Conservation (phyloP, 2,113 vertebrate genomes). For the Bothrops jararaca region DNA sequence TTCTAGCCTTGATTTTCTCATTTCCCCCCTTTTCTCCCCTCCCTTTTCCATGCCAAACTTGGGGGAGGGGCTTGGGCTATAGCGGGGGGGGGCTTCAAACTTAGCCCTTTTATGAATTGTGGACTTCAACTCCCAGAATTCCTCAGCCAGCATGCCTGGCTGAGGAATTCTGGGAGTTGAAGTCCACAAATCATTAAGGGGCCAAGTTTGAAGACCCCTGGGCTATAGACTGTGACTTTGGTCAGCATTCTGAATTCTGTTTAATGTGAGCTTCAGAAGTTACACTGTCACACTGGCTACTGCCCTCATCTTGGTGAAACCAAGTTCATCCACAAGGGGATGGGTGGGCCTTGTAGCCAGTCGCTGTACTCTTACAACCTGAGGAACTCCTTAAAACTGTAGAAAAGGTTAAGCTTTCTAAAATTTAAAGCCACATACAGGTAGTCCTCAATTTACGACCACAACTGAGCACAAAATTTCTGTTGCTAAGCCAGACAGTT, state of each 20-base stretch:
- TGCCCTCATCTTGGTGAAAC: not conserved
- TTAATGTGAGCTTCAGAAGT: not conserved
- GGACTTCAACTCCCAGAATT: too few species aligned
- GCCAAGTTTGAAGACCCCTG: too few species aligned
- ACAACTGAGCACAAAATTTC: too few species aligned
- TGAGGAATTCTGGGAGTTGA: too few species aligned
- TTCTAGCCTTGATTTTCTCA: not conserved
- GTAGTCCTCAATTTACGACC: too few species aligned
- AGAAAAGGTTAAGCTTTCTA: not conserved
- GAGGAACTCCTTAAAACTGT: not conserved
- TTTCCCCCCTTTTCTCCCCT: not conserved
- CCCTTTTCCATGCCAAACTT: too few species aligned
- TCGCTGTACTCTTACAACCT: not conserved
- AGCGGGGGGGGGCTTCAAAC: too few species aligned
- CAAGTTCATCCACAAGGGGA: not conserved
- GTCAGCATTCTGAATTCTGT: not conserved
- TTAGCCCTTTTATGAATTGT: too few species aligned
- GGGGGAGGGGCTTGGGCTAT: too few species aligned
- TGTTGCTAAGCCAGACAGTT: too few species aligned
- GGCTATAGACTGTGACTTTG: not conserved
- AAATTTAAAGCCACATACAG: not conserved
- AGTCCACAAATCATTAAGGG: too few species aligned
- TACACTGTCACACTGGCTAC: not conserved
- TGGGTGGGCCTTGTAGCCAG: not conserved
- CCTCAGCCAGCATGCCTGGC: too few species aligned